These are phyloP conservation scores for Carabus problematicus DNA, from an alignment of 2,888 invertebrate species.

Conservation along the genomic window DNA sequence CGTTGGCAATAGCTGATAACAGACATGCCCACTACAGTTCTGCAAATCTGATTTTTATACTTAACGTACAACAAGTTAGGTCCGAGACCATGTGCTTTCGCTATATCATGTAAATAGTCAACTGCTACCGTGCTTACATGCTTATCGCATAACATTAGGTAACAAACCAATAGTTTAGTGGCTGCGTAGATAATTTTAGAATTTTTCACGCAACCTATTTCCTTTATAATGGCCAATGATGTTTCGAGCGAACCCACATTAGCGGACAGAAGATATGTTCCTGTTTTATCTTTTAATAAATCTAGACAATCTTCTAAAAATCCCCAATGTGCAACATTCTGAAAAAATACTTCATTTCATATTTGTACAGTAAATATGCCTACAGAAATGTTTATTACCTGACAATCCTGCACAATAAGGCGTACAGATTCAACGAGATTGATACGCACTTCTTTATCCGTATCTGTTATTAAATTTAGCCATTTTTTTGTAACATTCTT, in stretches of 20 bases:
- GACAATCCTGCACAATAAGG: constrained; percentile 51
- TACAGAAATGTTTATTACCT: constrained; percentile 46
- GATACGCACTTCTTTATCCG: constrained; percentile 52
- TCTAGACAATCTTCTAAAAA: constrained; percentile 59
- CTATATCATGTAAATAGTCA: constrained; percentile 53
- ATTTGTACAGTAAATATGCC: too few relatives aligned
- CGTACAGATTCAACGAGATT: constrained; percentile 55
- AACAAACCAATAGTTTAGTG: constrained; percentile 17
- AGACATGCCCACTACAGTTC: constrained; percentile 65
- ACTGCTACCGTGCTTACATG: constrained; percentile 16
- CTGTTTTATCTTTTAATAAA: constrained; percentile 60
- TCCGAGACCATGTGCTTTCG: constrained; percentile 63
- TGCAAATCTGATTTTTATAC: constrained; percentile 68
- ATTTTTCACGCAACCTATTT: constrained; percentile 59
- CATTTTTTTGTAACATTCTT: constrained; percentile 55
- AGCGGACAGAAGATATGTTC: constrained; percentile 62
- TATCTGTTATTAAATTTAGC: constrained; percentile 57
- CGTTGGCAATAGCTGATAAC: constrained; percentile 65
- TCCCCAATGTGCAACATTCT: constrained; percentile 54
- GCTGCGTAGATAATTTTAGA: constrained; percentile 10
- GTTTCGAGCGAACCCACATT: constrained; percentile 64
- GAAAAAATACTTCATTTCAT: too few relatives aligned
- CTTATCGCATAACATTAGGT: constrained; percentile 24
- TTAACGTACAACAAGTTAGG: constrained; percentile 68
- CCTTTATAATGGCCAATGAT: constrained; percentile 63